Evolutionary conservation across 2,113 vertebrate species (phyloP).

Genomic region (Maylandia zebra): DNA sequence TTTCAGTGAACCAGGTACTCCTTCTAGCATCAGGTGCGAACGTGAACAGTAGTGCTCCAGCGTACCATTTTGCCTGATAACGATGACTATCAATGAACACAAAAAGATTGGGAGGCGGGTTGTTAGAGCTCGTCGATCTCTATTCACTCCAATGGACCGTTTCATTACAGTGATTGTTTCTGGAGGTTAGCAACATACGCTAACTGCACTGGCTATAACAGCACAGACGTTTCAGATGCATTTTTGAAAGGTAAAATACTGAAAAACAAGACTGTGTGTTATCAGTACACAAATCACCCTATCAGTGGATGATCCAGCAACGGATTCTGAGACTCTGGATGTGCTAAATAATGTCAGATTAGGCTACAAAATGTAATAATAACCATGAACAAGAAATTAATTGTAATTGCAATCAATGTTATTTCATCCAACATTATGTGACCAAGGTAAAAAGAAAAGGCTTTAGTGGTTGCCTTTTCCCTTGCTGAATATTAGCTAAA

Average conservation of each 20-base stretch:
- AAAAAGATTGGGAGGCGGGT: background rate
- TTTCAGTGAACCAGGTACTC: background rate
- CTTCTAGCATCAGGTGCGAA: background rate
- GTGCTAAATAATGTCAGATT: background rate
- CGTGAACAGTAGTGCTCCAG: background rate
- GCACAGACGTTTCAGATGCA: accelerated
- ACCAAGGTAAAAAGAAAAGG: background rate
- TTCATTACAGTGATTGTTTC: background rate
- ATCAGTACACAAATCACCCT: background rate
- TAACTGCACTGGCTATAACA: background rate
- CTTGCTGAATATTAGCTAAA: background rate
- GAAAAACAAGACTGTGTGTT: background rate
- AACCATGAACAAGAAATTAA: background rate
- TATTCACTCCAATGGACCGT: background rate
- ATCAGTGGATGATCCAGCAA: accelerated
- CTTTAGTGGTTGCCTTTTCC: background rate
- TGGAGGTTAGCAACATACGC: background rate
- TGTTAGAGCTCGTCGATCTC: background rate
- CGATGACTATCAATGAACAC: background rate
- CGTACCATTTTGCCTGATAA: background rate
- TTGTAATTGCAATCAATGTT: background rate
- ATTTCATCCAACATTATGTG: background rate
- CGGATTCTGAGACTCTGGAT: accelerated
- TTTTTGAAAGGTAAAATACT: background rate
- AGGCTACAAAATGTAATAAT: background rate